Evolutionary conservation across 2,113 vertebrate genomes (phyloP).

Genomic region (Pachyramphus minor): DNA sequence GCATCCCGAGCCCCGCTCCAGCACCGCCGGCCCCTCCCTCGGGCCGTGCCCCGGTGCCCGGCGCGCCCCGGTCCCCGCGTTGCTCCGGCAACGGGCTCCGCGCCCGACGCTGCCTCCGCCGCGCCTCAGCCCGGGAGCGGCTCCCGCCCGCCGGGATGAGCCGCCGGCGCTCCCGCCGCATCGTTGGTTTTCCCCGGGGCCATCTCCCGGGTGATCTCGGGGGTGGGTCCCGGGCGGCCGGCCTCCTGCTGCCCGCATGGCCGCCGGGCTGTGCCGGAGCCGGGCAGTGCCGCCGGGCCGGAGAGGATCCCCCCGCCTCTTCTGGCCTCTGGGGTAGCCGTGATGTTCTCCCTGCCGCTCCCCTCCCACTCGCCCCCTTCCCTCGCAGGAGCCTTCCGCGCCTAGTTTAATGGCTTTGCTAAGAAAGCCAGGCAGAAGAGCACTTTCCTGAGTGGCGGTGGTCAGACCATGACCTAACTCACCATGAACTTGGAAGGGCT

Average conservation of each 20-base stretch:
- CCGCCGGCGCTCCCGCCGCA: not conserved
- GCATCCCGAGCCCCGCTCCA: not conserved
- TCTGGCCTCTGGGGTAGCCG: conserved; percentile 51
- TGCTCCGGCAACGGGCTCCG: conserved; percentile 76
- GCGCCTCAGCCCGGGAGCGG: not conserved
- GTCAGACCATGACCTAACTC: conserved; percentile 83
- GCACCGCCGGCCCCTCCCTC: not conserved
- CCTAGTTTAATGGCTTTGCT: conserved; percentile 82
- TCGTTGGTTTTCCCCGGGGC: not conserved
- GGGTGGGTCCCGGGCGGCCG: not conserved
- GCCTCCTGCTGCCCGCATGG: conserved; percentile 15
- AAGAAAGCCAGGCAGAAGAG: conserved; percentile 67
- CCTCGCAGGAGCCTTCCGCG: conserved; percentile 70
- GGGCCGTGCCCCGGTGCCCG: not conserved
- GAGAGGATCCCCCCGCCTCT: conserved; percentile 57
- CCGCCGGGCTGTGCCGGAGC: conserved; percentile 25
- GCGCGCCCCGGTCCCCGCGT: conserved; percentile 50
- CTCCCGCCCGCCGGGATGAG: not conserved
- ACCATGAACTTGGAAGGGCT: conserved; percentile 97
- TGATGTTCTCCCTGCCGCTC: conserved; percentile 33
- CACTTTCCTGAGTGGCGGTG: conserved; percentile 70
- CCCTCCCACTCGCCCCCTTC: conserved; percentile 53
- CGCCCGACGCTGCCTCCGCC: not conserved
- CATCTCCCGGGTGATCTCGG: not conserved
- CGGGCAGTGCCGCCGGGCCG: conserved; percentile 47